Base-by-base conservation (phyloP, 1,140 invertebrate species). In the Nylanderia fulva region DNA sequence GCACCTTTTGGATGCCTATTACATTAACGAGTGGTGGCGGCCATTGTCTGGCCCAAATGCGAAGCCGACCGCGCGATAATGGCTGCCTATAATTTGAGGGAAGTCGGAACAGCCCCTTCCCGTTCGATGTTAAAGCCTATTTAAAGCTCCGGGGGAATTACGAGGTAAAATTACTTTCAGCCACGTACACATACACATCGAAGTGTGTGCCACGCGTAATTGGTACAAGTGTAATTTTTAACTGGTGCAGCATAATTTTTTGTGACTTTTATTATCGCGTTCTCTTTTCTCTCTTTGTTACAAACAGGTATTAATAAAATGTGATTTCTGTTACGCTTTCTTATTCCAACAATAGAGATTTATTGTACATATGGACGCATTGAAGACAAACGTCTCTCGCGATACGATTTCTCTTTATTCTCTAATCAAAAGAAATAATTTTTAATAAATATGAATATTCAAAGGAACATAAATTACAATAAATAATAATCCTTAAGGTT, bases 21-120 rank as follows among this genome's bases (percentile, higher is more conserved):
- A 94, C 91, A 93, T 93, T 94, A 94, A 94, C 93, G 91, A 93
- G 93, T 92, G 85, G 85, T 88, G 87, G 89, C 90, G 79, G 91
- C 93, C 92, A 93, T 94, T 94, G 92, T 93, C 92, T 91, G 92
- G 88, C 76, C 90, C 86, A 92, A 93, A 93, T 91, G 90, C 87
- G 87, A 89, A 79, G 58, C 86, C 89, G 90, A 91, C 86, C 85
- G 87, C 86, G 64, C 87, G 86, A 92, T 93, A 93, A 93, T 93
- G 93, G 91, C 88, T 82, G 90, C 87, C 90, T 86, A 89, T 94
- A 93, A 94, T 94, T 94, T 93, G 86, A 86, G 76, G 54, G 75
- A 88, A 86, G 52, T 61, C 74, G 45, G 33, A 75, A 58, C 69
- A 85, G 54, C 75, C 68, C 80, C 85, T 76, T 68, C 36, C 33